A percentile compares a stretch with the other conserved stretches of the same genome.
Conservation (phyloP, 2,113 vertebrate species). For the Labeo rohita region DNA sequence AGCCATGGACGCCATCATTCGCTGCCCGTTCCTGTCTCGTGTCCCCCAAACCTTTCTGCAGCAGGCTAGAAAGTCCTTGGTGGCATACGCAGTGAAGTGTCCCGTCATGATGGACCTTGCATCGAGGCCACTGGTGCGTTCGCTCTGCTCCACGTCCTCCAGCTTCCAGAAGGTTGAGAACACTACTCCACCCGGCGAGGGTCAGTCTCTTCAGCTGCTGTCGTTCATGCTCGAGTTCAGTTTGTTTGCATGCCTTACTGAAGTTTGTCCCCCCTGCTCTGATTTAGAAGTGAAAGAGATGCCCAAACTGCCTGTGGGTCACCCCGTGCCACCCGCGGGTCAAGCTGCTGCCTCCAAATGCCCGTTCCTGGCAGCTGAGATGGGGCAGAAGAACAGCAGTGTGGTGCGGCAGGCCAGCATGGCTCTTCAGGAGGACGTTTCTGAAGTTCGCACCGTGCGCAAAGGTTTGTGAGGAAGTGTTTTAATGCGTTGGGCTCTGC, state of each 20-base stretch:
- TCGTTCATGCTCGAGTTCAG: background rate
- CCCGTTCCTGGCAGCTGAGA: conserved; percentile 93
- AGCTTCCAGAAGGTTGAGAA: conserved; percentile 79
- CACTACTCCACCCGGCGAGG: conserved; percentile 65
- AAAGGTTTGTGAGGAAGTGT: conserved; percentile 76
- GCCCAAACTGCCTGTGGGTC: conserved; percentile 72
- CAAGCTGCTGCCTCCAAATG: conserved; percentile 85
- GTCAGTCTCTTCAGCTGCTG: conserved; percentile 60
- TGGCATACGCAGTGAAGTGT: conserved; percentile 89
- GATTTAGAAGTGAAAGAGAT: conserved; percentile 61
- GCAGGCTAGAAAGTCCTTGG: conserved; percentile 87
- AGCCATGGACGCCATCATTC: conserved; percentile 88
- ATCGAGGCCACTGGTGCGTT: conserved; percentile 78
- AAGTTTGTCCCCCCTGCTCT: background rate
- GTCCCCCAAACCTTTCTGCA: conserved; percentile 92
- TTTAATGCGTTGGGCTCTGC: background rate
- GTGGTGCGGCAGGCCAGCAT: conserved; percentile 90
- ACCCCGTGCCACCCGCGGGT: conserved; percentile 67
- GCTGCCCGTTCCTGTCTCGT: conserved; percentile 92
- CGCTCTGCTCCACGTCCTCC: conserved; percentile 80
- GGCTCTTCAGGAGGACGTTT: conserved; percentile 92
- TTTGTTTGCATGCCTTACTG: background rate
- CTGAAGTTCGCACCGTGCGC: conserved; percentile 84
- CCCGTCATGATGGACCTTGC: conserved; percentile 94
- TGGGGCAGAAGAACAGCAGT: conserved; percentile 86